These are phyloP conservation scores for Sciurus vulgaris DNA, from an alignment of 2,797 vertebrate species.

Conservation along the genomic window DNA sequence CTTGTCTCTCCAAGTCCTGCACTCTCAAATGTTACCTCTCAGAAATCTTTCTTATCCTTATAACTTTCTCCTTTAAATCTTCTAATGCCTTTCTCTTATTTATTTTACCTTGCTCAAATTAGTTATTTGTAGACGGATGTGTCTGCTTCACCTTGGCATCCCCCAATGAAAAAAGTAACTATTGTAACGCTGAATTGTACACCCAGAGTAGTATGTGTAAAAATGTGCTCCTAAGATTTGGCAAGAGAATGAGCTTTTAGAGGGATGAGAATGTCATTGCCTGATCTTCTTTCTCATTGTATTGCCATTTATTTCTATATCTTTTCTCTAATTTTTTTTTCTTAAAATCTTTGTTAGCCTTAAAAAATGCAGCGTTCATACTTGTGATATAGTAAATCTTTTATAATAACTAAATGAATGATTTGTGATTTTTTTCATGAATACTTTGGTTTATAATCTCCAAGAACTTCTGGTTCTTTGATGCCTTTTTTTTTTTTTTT, in stretches of 20 bases:
- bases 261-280: background rate
- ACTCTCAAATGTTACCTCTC: background rate
- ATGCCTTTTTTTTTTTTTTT: background rate
- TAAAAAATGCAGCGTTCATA: slow-evolving; percentile 1
- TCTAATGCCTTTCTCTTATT: background rate
- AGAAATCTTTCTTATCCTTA: background rate
- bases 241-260: slow-evolving; percentile 35
- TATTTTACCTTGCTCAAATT: background rate
- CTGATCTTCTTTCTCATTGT: background rate
- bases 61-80: slow-evolving; percentile 12
- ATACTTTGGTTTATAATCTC: slow-evolving; percentile 7
- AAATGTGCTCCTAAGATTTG: slow-evolving; percentile 9
- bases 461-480: background rate
- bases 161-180: slow-evolving; percentile 54
- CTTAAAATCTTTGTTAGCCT: slow-evolving; percentile 40
- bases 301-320: background rate
- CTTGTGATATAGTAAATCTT: slow-evolving; percentile 21
- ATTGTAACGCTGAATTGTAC: background rate
- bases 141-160: slow-evolving; percentile 43
- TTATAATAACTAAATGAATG: slow-evolving; percentile 41
- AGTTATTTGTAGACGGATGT: slow-evolving; percentile 29
- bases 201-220: slow-evolving; percentile 1
- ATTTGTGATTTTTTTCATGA: slow-evolving; percentile 33
- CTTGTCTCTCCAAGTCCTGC: background rate
- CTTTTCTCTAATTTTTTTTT: background rate